Evolutionary conservation across 2,888 invertebrate genomes (phyloP).

Genomic region (Matsumyia berberina): DNA sequence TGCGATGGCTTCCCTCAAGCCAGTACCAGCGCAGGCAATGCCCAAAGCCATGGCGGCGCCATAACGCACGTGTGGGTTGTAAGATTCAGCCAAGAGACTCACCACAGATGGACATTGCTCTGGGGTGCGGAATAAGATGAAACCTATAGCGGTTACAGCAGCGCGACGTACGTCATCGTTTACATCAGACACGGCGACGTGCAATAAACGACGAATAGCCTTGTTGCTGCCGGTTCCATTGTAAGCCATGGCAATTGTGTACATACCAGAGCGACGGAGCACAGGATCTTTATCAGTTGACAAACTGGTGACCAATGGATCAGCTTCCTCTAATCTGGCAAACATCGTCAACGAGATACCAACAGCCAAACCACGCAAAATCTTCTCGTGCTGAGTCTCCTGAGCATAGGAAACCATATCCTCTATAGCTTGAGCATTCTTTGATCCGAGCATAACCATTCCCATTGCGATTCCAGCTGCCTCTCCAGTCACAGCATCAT

Average conservation of each 20-base stretch:
- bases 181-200: constrained; percentile 99
- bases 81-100: constrained; percentile 97
- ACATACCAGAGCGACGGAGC: constrained; percentile 97
- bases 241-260: constrained; percentile 99
- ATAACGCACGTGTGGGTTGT: constrained; percentile 99
- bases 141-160: constrained; percentile 99
- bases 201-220: constrained; percentile 96
- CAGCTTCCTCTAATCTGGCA: constrained; percentile 98
- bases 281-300: constrained; percentile 97
- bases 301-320: constrained; percentile 95
- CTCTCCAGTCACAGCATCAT: constrained; percentile 99
- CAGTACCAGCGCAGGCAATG: constrained; percentile 99
- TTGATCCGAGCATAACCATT: constrained; percentile 99
- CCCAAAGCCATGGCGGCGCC: constrained; percentile 99
- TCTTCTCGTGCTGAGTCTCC: constrained; percentile 98
- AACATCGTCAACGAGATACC: constrained; percentile 99
- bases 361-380: constrained; percentile 97
- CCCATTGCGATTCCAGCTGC: constrained; percentile 99
- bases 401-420: constrained; percentile 97
- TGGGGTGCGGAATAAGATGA: constrained; percentile 97
- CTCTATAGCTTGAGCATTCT: constrained; percentile 93
- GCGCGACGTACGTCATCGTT: constrained; percentile 99
- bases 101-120: constrained; percentile 99
- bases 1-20: constrained; percentile 97
- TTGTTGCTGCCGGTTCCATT: constrained; percentile 99